A percentile compares a stretch with the other conserved stretches of the same genome.
Evolutionary conservation across 2,113 vertebrate genomes (phyloP).

Genomic region (Symphodus melops): DNA sequence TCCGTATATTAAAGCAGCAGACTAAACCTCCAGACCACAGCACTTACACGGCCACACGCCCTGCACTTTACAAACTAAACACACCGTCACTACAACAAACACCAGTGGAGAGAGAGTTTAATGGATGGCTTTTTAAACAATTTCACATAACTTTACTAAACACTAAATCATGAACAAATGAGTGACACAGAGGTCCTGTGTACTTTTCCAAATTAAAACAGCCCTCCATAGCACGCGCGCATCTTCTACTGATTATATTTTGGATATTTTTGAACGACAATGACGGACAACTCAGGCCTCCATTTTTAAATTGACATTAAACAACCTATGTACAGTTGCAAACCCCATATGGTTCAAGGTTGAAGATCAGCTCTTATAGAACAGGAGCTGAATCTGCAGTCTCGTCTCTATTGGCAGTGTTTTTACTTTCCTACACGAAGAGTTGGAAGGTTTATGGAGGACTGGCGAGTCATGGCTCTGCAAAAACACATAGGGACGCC

Average conservation of each 20-base stretch:
- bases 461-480: constrained; percentile 64
- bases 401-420: constrained; percentile 3
- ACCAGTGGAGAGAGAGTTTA: constrained; percentile 14
- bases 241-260: constrained; percentile 24
- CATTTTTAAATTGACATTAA: constrained; percentile 39
- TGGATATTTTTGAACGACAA: constrained; percentile 18
- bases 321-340: background rate
- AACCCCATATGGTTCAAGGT: constrained; percentile 27
- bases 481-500: constrained; percentile 64
- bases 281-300: constrained; percentile 8
- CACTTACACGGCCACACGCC: constrained; percentile 40
- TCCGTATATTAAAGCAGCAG: constrained; percentile 42
- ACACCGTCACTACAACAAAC: constrained; percentile 32
- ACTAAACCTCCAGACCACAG: constrained; percentile 34
- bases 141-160: constrained; percentile 8
- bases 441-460: constrained; percentile 45
- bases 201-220: background rate
- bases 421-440: constrained; percentile 23
- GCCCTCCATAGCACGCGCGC: background rate
- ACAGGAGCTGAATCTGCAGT: constrained; percentile 26
- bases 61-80: constrained; percentile 32
- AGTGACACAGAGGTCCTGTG: background rate
- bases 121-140: constrained; percentile 4
- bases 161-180: constrained; percentile 9
- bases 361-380: constrained; percentile 25